A percentile compares a stretch with the other conserved stretches of the same genome.
Evolutionary conservation across 1,140 invertebrate species (phyloP).

Genomic region (Colletes gigas): DNA sequence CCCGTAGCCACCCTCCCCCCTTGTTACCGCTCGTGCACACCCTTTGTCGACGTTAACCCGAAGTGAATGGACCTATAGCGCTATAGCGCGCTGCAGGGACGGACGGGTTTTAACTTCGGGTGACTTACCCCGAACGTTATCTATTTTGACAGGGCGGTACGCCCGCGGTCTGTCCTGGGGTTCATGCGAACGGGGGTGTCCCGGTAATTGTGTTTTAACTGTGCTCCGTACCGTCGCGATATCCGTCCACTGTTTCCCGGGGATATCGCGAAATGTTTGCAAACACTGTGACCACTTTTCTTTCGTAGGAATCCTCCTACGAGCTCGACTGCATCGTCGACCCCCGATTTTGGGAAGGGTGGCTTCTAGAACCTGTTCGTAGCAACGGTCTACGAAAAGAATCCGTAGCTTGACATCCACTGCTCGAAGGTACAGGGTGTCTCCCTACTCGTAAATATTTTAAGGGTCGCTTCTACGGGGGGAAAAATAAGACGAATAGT

Average conservation of each 20-base stretch:
- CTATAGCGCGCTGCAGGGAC: constrained; percentile 41
- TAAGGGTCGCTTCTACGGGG: too few relatives aligned
- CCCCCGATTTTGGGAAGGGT: too few relatives aligned
- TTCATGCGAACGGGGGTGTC: constrained; percentile 58
- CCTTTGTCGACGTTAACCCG: constrained; percentile 76
- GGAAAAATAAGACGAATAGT: too few relatives aligned
- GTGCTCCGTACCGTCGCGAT: constrained; percentile 53
- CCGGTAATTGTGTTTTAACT: constrained; percentile 77
- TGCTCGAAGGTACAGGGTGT: too few relatives aligned
- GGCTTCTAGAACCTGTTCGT: too few relatives aligned
- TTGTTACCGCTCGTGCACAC: constrained; percentile 59
- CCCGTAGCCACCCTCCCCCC: constrained; percentile 45
- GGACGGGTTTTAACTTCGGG: constrained; percentile 79
- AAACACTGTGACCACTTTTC: not conserved
- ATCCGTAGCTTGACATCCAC: too few relatives aligned
- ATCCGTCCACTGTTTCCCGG: constrained; percentile 11
- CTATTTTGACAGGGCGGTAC: constrained; percentile 81
- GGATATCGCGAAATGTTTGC: constrained; percentile 9
- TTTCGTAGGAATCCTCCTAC: too few relatives aligned
- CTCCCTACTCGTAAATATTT: too few relatives aligned
- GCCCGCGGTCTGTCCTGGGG: constrained; percentile 76
- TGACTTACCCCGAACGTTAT: constrained; percentile 80
- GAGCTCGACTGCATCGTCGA: too few relatives aligned
- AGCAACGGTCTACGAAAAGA: too few relatives aligned
- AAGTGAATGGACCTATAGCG: constrained; percentile 74